Evolutionary conservation across 2,113 vertebrate genomes (phyloP), one percentile per base, ranked within the genome.

Genomic region (Leptobrachium ailaonicum): DNA sequence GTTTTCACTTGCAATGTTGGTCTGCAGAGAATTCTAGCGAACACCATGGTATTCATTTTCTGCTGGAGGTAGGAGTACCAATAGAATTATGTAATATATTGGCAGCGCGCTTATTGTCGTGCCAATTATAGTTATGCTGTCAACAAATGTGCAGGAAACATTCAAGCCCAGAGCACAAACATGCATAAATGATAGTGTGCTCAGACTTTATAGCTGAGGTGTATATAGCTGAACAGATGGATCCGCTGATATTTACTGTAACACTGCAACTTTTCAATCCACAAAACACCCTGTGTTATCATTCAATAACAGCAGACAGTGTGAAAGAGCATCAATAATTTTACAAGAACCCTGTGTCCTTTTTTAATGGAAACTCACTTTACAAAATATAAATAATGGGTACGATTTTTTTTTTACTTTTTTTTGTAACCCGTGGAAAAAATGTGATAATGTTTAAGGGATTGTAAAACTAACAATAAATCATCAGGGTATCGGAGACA

Each of bases 201-300:
- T 53, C 71, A 74, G 50, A 75, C 69, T 68, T 75, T 50, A 69
- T 62, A 69, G 42, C 47, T 54, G 60, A 45, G 71, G 32, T 67
- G 50, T 4, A 13, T 68, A 20, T 45, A 58, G 3, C 14, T 1
- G 47, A 60, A 69, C 64, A 80, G 54, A 47, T 2, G 64, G 79
- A 45, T 20, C 13, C 53, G 14, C 32, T 58, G 78, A 80, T 80
- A 69, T 62, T 62, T 68, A 72, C 67, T 67, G 50, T 4, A 32
- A 50, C 70, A 73, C 5, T 32, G 9, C 12, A 20, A 53, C 45
- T 56, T 45, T 13, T 60, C 13, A 43, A 44, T 10, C 14, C 53
- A 80, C 79, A 80, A 80, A 67, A 45, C 40, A 9, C 64, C 40
- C 67, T 50, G 58, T 68, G 71, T 75, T 80, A 80, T 80, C 79